Evolutionary conservation across 1,140 invertebrate species (phyloP).

Genomic region (Pollicipes pollicipes): DNA sequence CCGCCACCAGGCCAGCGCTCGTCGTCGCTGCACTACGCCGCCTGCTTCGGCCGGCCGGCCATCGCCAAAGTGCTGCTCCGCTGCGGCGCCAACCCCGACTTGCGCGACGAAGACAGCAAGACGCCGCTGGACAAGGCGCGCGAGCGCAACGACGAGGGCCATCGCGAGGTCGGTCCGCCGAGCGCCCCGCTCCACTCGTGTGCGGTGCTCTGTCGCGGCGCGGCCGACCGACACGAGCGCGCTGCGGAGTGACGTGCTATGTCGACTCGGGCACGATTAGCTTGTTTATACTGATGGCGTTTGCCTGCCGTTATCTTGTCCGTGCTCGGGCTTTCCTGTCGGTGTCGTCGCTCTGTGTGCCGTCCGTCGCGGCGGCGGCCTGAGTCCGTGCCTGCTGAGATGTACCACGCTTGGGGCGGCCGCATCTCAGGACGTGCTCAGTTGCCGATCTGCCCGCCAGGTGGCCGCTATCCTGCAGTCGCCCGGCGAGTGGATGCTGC

Average conservation of each 20-base stretch:
- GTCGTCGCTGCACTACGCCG: conserved; percentile 94
- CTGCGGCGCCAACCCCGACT: conserved; percentile 95
- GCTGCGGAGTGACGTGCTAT: background rate
- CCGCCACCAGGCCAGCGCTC: conserved; percentile 70
- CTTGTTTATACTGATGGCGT: no score
- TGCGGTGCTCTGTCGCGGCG: background rate
- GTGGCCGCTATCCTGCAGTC: conserved; percentile 83
- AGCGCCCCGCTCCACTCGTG: conserved; percentile 22
- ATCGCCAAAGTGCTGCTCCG: conserved; percentile 86
- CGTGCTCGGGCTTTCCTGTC: no score
- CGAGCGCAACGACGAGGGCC: conserved; percentile 88
- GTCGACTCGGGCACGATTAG: conserved; percentile 25
- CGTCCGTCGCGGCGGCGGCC: no score
- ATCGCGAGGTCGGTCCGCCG: conserved; percentile 32
- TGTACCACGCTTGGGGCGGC: no score
- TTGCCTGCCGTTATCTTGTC: no score
- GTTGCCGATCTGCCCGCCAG: background rate
- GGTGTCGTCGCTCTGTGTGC: no score
- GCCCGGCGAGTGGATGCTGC: conserved; percentile 37
- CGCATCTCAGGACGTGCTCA: background rate
- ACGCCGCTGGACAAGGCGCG: conserved; percentile 94
- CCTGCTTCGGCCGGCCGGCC: conserved; percentile 92
- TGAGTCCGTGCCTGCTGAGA: no score
- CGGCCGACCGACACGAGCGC: conserved; percentile 11
- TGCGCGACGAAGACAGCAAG: conserved; percentile 92